Conservation (phyloP, 1,140 invertebrate genomes). For the Habropoda laboriosa region DNA sequence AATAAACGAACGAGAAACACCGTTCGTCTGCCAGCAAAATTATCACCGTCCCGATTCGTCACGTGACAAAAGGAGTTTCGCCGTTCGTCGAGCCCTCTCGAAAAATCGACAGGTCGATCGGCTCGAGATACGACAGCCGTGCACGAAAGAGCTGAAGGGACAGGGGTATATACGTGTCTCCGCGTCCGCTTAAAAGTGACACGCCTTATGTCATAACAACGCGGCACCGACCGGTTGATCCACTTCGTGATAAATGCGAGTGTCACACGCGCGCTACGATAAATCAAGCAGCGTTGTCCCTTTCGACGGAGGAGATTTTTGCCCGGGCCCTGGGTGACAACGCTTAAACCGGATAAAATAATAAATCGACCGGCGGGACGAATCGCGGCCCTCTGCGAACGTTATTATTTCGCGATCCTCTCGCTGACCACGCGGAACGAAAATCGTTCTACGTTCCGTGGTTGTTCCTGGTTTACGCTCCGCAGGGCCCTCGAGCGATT, state of each 20-base stretch:
- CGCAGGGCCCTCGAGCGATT: background rate
- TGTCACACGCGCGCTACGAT: conserved; percentile 33
- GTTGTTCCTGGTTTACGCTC: too few species aligned
- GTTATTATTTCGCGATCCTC: conserved; percentile 19
- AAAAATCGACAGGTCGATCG: conserved; percentile 43
- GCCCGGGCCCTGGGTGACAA: conserved; percentile 27
- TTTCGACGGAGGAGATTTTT: conserved; percentile 53
- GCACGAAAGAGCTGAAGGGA: background rate
- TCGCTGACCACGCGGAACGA: background rate
- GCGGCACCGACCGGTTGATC: conserved; percentile 39
- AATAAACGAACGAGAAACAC: conserved; percentile 37
- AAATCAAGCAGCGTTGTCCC: conserved; percentile 47
- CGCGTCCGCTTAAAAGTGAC: conserved; percentile 31
- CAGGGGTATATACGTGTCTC: background rate
- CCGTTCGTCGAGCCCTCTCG: too few species aligned
- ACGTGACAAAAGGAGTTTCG: too few species aligned
- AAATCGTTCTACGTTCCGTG: background rate
- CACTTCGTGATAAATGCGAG: conserved; percentile 49
- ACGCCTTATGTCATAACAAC: conserved; percentile 44
- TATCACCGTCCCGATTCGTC: background rate
- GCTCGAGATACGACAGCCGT: background rate
- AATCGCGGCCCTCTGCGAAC: conserved; percentile 13
- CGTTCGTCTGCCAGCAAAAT: background rate
- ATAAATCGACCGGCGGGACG: conserved; percentile 25
- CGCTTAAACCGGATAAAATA: conserved; percentile 36